phyloP scores from a whole-genome alignment of 1,140 invertebrate species.

The Panulirus ornatus region DNA sequence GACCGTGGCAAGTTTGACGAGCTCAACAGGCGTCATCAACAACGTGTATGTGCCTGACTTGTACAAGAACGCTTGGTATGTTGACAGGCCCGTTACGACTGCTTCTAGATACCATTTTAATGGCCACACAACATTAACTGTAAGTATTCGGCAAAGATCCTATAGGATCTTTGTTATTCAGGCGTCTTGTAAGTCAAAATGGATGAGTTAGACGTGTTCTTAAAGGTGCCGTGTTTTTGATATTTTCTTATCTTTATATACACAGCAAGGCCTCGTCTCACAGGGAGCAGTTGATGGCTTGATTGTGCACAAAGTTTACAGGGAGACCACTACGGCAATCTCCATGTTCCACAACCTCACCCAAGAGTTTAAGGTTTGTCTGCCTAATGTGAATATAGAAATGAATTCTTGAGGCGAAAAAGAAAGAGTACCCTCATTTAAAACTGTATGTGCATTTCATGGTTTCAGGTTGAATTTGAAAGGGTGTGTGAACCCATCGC shows the following conservation, averaged over 20 bases:
- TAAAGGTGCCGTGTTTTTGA: no score
- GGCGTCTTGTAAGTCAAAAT: not conserved
- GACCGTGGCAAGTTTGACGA: not conserved
- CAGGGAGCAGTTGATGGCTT: not conserved
- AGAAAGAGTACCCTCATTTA: not conserved
- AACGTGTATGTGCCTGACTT: conserved; percentile 3
- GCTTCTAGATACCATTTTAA: not conserved
- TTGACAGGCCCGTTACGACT: not conserved
- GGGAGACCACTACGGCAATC: not conserved
- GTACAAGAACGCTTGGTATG: conserved; percentile 20
- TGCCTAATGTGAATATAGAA: not conserved
- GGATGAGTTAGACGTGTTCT: not conserved
- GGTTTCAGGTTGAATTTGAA: conserved; percentile 1
- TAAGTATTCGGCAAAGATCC: not conserved
- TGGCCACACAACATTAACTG: not conserved
- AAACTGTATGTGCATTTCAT: not conserved
- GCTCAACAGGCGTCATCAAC: not conserved
- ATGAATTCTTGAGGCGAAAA: not conserved
- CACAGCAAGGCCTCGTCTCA: not conserved
- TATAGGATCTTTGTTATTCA: not conserved
- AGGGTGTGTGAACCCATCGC: conserved; percentile 20
- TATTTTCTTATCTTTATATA: not conserved
- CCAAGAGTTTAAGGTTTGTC: conserved; percentile 17
- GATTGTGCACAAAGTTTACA: not conserved
- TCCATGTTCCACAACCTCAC: conserved; percentile 4